Evolutionary conservation across 2,888 invertebrate species (phyloP).

Genomic region (Dichetophora obliterata): DNA sequence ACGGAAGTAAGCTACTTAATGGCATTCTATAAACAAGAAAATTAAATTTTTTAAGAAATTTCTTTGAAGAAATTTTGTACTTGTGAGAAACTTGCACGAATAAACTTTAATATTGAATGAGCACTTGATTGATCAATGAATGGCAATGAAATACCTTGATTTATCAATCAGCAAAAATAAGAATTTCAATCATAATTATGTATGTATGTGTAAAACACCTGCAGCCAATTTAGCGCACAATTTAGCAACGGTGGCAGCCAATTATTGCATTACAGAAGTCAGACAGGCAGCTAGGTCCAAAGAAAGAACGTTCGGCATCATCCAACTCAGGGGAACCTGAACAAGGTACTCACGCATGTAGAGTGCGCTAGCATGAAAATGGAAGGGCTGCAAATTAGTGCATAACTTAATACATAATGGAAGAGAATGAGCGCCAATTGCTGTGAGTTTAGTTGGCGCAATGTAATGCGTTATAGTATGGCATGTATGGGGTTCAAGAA

Average conservation of each 20-base stretch:
- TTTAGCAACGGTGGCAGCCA: slow-evolving; percentile 9
- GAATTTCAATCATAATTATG: neutral
- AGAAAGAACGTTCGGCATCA: neutral
- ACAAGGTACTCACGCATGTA: neutral
- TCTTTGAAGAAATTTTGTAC: neutral
- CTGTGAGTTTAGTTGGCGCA: too few species aligned
- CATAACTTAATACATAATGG: too few species aligned
- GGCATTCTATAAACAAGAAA: neutral
- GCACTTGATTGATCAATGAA: neutral
- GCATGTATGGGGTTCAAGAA: too few species aligned
- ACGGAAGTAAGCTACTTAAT: slow-evolving; percentile 37
- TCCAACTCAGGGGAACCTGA: too few species aligned
- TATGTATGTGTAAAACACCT: slow-evolving; percentile 38
- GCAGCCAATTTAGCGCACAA: slow-evolving; percentile 34
- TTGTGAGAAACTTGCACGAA: too few species aligned
- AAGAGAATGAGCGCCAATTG: too few species aligned
- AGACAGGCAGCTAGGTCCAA: neutral
- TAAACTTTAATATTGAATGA: neutral
- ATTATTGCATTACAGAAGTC: neutral
- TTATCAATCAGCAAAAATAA: neutral
- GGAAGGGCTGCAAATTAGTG: too few species aligned
- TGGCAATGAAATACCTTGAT: neutral
- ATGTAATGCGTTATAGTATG: too few species aligned
- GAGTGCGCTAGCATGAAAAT: neutral
- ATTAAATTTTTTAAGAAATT: too few species aligned